Percentiles rank a stretch among this genome's conserved stretches.
Evolutionary conservation across 2,113 vertebrate species (phyloP).

Genomic region (Eudyptes chrysolophus): DNA sequence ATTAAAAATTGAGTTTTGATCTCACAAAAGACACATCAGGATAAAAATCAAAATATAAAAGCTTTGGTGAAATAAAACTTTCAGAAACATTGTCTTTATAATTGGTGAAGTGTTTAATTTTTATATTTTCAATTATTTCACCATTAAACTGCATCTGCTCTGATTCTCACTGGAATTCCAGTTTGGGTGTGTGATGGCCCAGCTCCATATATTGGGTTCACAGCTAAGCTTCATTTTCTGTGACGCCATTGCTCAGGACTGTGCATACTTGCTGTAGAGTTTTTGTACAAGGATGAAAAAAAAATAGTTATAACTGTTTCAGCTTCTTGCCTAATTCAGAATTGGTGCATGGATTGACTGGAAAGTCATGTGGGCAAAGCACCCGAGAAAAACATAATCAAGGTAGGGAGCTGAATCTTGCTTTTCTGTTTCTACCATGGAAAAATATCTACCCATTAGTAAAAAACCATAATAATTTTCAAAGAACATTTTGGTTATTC

Average conservation of each 20-base stretch:
- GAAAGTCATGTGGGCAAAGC: not conserved
- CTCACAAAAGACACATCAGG: not conserved
- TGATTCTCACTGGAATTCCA: not conserved
- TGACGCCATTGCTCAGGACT: not conserved
- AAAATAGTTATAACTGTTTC: not conserved
- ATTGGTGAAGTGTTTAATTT: not conserved
- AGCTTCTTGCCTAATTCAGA: not conserved
- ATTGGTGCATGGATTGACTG: not conserved
- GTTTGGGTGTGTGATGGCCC: not conserved
- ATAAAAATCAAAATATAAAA: not conserved
- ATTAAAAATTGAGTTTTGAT: not conserved
- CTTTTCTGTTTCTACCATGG: not conserved
- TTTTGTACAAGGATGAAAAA: not conserved
- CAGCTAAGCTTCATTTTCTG: not conserved
- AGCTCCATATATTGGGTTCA: not conserved
- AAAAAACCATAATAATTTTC: not conserved
- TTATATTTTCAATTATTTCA: conserved; percentile 15
- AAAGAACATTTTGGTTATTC: not conserved
- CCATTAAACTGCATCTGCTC: not conserved
- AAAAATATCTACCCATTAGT: not conserved
- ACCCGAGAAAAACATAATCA: not conserved
- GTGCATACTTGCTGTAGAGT: not conserved
- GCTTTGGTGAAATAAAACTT: not conserved
- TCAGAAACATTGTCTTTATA: not conserved
- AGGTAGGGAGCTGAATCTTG: not conserved